A percentile compares a stretch with the other conserved stretches of the same genome.
phyloP scores from a whole-genome alignment of 2,888 invertebrate genomes.

The Brachyptera risi region DNA sequence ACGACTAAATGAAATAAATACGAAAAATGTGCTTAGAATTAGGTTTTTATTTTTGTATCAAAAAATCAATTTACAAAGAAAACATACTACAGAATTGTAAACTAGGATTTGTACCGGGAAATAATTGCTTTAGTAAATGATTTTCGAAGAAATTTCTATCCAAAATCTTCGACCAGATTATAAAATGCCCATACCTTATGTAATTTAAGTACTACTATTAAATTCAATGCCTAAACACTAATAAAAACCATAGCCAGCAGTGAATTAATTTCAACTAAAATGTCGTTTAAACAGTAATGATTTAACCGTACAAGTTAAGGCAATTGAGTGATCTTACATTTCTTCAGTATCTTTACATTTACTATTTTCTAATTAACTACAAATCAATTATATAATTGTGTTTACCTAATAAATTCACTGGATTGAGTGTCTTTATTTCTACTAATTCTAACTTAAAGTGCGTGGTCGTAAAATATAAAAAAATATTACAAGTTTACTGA shows the following conservation, averaged over 20 bases:
- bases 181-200: conserved; percentile 20
- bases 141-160: background rate
- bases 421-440: background rate
- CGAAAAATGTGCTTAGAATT: background rate
- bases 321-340: conserved; percentile 27
- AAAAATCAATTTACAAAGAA: background rate
- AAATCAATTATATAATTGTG: background rate
- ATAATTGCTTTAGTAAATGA: background rate
- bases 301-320: conserved; percentile 24
- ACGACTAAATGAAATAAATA: background rate
- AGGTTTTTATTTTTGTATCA: too few relatives aligned
- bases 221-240: conserved; percentile 1
- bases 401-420: background rate
- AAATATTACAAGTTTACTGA: conserved; percentile 29
- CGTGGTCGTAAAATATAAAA: conserved; percentile 30
- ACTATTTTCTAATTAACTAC: background rate
- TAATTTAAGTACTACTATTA: conserved; percentile 4
- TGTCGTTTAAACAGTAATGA: background rate
- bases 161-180: background rate
- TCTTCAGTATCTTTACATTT: background rate
- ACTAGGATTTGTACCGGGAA: background rate
- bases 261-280: conserved; percentile 1
- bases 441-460: background rate
- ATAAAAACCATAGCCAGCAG: conserved; percentile 6
- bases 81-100: too few relatives aligned